These are phyloP conservation scores for Trichoplusia ni DNA, from an alignment of 1,140 invertebrate genomes.

Conservation along the genomic window DNA sequence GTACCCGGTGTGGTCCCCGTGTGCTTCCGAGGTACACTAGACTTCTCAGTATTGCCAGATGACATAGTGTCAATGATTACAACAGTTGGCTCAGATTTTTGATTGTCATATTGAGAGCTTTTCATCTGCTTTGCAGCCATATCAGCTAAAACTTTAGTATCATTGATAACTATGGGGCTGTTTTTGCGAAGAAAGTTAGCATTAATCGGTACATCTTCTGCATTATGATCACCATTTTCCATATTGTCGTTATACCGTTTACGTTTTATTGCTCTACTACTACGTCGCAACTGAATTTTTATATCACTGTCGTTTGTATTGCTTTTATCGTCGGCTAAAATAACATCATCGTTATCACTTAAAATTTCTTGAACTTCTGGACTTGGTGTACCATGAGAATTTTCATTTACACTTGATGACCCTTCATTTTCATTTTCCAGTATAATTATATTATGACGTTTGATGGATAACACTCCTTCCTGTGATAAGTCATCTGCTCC, in stretches of 20 bases:
- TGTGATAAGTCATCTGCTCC: conserved; percentile 47
- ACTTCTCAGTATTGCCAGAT: conserved; percentile 83
- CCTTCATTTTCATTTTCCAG: conserved; percentile 46
- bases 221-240: conserved; percentile 83
- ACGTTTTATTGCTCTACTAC: conserved; percentile 85
- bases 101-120: conserved; percentile 67
- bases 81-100: conserved; percentile 88
- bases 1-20: neutral
- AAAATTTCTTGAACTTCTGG: conserved; percentile 55
- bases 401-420: conserved; percentile 42
- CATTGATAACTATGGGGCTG: conserved; percentile 86
- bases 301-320: conserved; percentile 38
- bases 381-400: conserved; percentile 40
- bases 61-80: conserved; percentile 90
- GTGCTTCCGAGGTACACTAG: neutral
- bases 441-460: conserved; percentile 46
- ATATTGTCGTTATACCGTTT: conserved; percentile 85
- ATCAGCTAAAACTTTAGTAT: conserved; percentile 87
- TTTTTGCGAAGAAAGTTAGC: conserved; percentile 63
- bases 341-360: conserved; percentile 57
- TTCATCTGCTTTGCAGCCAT: conserved; percentile 83
- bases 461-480: conserved; percentile 44
- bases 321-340: conserved; percentile 46
- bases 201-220: conserved; percentile 85
- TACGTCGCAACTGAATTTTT: conserved; percentile 82